Conservation (phyloP, 2,797 vertebrate genomes). For the Taenioides sp. region DNA sequence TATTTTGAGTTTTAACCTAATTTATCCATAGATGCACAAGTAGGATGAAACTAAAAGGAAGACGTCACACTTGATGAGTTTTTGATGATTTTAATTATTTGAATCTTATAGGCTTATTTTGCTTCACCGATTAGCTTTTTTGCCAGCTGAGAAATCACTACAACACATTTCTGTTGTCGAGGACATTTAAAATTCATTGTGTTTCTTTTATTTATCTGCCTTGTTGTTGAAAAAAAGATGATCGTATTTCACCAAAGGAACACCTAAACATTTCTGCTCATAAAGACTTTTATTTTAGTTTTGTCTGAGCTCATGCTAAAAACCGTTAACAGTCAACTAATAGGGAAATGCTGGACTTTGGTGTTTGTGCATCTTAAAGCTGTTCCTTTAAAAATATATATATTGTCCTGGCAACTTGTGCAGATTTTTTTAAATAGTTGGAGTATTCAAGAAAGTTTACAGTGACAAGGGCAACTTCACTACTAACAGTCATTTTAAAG, state of each 20-base stretch:
- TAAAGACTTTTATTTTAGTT: conserved; percentile 8
- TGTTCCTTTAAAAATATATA: conserved; percentile 37
- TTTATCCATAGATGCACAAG: conserved; percentile 74
- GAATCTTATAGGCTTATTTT: conserved; percentile 41
- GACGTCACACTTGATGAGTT: conserved; percentile 48
- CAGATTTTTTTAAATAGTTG: conserved; percentile 37
- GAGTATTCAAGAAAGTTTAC: conserved; percentile 16
- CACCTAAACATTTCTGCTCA: conserved; percentile 39
- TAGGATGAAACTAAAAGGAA: conserved; percentile 68
- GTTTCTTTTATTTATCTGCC: conserved; percentile 54
- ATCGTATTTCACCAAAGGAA: conserved; percentile 71
- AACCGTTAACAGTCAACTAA: conserved; percentile 1
- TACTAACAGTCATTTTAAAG: conserved; percentile 24
- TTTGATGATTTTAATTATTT: conserved; percentile 52
- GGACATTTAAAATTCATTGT: conserved; percentile 39
- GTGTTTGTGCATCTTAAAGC: conserved; percentile 57
- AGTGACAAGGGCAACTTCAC: conserved; percentile 31
- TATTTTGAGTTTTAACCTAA: conserved; percentile 61
- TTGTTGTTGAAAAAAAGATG: conserved; percentile 30
- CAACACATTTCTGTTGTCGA: conserved; percentile 37
- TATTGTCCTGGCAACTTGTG: conserved; percentile 44
- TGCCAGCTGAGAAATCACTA: conserved; percentile 45
- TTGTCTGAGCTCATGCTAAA: conserved; percentile 39
- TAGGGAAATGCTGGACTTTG: conserved; percentile 64
- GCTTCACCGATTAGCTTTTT: conserved; percentile 30